phyloP scores from a whole-genome alignment of 2,113 vertebrate genomes.

The Platanista minor region DNA sequence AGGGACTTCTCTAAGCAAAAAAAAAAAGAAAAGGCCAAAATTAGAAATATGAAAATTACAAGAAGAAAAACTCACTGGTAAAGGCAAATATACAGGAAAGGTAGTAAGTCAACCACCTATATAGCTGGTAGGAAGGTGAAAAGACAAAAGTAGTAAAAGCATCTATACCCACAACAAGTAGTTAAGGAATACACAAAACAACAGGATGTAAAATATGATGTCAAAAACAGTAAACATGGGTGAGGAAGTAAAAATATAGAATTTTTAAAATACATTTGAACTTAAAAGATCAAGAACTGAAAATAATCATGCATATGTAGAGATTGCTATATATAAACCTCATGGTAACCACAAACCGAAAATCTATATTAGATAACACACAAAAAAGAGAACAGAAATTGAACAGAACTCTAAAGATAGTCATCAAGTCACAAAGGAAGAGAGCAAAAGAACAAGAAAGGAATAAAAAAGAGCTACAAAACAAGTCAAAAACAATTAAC shows the following conservation, averaged over 20 bases:
- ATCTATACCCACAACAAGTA: background rate
- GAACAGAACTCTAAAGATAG: background rate
- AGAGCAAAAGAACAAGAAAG: background rate
- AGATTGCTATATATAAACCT: background rate
- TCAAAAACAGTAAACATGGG: background rate
- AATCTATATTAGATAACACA: background rate
- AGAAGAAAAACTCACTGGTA: background rate
- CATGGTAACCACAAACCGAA: background rate
- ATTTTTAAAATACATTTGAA: background rate
- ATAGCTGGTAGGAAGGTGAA: background rate
- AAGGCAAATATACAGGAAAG: background rate
- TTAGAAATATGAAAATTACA: background rate
- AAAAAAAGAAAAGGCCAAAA: background rate
- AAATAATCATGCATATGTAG: background rate
- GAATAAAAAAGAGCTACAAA: background rate
- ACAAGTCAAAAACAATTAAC: background rate
- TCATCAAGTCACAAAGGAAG: background rate
- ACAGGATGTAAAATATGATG: background rate
- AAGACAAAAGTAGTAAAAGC: background rate
- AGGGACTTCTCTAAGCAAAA: background rate
- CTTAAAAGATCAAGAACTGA: background rate
- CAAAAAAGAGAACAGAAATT: background rate
- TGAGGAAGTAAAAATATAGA: background rate
- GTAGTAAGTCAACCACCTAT: background rate
- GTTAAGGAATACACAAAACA: background rate